phyloP scores from a whole-genome alignment of 2,113 vertebrate genomes.

The Notiomystis cincta region DNA sequence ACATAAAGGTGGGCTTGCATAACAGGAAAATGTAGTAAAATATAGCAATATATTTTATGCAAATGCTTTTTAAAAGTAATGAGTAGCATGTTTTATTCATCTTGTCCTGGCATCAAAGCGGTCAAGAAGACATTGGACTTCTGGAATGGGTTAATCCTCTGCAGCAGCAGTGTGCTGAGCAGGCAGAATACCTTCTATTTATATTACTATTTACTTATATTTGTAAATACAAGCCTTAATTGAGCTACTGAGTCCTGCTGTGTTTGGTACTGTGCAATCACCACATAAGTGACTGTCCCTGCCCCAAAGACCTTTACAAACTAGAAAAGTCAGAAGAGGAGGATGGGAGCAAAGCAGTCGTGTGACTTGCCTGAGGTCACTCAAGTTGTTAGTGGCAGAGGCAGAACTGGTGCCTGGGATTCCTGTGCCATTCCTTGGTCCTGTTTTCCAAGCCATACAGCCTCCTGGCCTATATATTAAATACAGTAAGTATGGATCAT shows the following conservation, averaged over 20 bases:
- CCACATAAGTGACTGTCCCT: neutral
- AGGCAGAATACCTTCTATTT: conserved; percentile 42
- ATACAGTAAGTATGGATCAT: neutral
- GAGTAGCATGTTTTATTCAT: conserved; percentile 60
- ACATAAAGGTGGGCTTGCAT: conserved; percentile 47
- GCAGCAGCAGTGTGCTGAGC: conserved; percentile 20
- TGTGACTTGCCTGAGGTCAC: neutral
- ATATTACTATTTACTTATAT: conserved; percentile 49
- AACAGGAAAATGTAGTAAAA: conserved; percentile 55
- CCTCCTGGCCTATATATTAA: neutral
- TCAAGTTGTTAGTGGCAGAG: neutral
- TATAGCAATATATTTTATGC: conserved; percentile 63
- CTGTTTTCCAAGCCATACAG: neutral
- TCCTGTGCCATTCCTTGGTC: neutral
- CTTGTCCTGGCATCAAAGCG: conserved; percentile 43
- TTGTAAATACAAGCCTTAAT: conserved; percentile 35
- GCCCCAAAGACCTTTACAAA: conserved; percentile 15
- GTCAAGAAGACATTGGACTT: conserved; percentile 51
- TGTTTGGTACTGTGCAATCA: neutral
- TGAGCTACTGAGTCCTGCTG: conserved; percentile 22
- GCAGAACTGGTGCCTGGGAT: neutral
- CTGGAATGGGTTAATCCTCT: conserved; percentile 48
- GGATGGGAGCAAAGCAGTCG: neutral
- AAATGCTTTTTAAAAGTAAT: conserved; percentile 58
- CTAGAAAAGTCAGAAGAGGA: neutral